Conservation (phyloP, 2,113 vertebrate species). For the Takifugu flavidus region DNA sequence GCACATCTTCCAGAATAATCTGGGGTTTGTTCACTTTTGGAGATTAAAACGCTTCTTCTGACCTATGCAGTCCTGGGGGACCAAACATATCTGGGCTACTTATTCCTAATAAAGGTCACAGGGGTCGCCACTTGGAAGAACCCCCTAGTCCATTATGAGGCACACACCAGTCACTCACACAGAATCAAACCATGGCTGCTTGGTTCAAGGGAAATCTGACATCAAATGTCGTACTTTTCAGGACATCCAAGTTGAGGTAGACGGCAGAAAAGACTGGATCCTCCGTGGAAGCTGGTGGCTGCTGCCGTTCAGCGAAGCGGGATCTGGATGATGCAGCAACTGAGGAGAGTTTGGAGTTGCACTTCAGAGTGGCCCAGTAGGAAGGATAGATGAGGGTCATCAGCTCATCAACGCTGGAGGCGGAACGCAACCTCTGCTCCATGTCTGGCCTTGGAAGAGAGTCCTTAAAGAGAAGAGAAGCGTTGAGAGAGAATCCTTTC, state of each 20-base stretch:
- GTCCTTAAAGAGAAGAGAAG: slow-evolving; percentile 70
- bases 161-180: too few species aligned
- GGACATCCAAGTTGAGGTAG: slow-evolving; percentile 85
- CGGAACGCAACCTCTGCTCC: slow-evolving; percentile 88
- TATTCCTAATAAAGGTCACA: too few species aligned
- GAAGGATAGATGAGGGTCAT: slow-evolving; percentile 93
- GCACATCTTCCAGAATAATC: too few species aligned
- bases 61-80: too few species aligned
- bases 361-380: slow-evolving; percentile 92
- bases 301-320: slow-evolving; percentile 30
- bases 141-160: too few species aligned
- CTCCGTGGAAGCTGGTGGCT: slow-evolving; percentile 43
- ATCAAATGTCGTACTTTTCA: slow-evolving; percentile 84
- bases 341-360: slow-evolving; percentile 79
- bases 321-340: slow-evolving; percentile 52
- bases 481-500: background rate
- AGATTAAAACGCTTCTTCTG: too few species aligned
- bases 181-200: too few species aligned
- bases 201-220: background rate
- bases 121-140: too few species aligned
- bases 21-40: too few species aligned
- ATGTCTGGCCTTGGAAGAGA: slow-evolving; percentile 77
- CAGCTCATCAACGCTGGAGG: slow-evolving; percentile 92
- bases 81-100: too few species aligned
- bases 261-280: slow-evolving; percentile 87